Evolutionary conservation across 2,113 vertebrate species (phyloP).

Genomic region (Gobius niger): DNA sequence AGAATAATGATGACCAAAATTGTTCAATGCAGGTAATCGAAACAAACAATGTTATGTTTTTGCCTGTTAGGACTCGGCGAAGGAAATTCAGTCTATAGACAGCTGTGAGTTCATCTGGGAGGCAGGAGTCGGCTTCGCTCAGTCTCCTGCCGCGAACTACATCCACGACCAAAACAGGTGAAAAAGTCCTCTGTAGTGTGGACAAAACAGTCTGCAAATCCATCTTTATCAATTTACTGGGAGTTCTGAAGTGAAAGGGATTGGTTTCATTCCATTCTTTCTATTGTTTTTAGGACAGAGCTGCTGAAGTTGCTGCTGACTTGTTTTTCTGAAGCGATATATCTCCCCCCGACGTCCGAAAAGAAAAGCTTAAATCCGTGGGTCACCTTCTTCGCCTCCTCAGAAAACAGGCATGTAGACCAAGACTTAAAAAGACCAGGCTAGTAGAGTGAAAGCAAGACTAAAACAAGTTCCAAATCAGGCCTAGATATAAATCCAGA

Average conservation of each 20-base stretch:
- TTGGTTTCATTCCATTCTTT: not conserved
- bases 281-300: conserved; percentile 79
- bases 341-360: conserved; percentile 87
- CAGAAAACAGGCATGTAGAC: conserved; percentile 87
- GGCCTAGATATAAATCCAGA: not conserved
- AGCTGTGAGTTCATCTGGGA: conserved; percentile 99
- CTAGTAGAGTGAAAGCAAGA: not conserved
- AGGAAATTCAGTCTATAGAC: conserved; percentile 90
- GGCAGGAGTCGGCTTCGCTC: conserved; percentile 95
- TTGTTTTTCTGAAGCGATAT: conserved; percentile 98
- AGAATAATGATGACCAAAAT: not conserved
- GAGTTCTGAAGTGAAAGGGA: not conserved
- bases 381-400: conserved; percentile 95
- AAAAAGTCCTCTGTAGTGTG: conserved; percentile 15
- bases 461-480: not conserved
- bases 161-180: conserved; percentile 92
- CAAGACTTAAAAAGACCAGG: not conserved
- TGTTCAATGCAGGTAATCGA: not conserved
- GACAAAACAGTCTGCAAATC: not conserved
- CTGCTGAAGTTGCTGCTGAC: conserved; percentile 92
- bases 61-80: conserved; percentile 80
- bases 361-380: conserved; percentile 84
- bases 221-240: not conserved
- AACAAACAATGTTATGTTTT: not conserved
- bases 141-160: conserved; percentile 89